A percentile compares a stretch with the other conserved stretches of the same genome.
These are phyloP conservation scores for Eupeodes corollae DNA, from an alignment of 1,140 invertebrate species.

Conservation along the genomic window DNA sequence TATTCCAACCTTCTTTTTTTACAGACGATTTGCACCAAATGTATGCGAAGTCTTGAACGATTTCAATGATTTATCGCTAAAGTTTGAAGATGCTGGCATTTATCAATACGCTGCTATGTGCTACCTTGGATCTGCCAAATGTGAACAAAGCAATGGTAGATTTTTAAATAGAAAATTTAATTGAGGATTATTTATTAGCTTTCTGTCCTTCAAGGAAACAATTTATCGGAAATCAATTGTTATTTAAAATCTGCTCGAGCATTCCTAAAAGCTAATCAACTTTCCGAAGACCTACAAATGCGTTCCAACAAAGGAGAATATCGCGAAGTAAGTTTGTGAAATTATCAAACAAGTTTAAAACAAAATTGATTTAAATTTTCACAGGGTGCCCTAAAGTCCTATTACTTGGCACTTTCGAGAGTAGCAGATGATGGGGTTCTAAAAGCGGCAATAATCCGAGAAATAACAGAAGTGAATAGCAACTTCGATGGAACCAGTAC, in stretches of 20 bases:
- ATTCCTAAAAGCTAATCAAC: slow-evolving; percentile 20
- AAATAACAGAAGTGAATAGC: slow-evolving; percentile 16
- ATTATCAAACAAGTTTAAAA: background rate
- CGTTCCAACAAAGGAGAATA: slow-evolving; percentile 17
- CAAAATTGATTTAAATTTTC: background rate
- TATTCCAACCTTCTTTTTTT: background rate
- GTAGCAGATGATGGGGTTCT: slow-evolving; percentile 23
- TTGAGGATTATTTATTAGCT: too few species aligned
- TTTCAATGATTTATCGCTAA: slow-evolving; percentile 25
- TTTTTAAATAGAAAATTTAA: too few species aligned
- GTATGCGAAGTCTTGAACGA: slow-evolving; percentile 28
- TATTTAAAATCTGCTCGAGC: slow-evolving; percentile 25
- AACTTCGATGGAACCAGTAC: slow-evolving; percentile 27
- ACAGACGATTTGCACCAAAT: slow-evolving; percentile 32
- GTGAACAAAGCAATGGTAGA: slow-evolving; percentile 24
- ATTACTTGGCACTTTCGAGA: slow-evolving; percentile 22
- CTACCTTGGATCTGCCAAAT: slow-evolving; percentile 31
- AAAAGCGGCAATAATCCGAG: slow-evolving; percentile 30
- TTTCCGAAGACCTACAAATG: slow-evolving; percentile 14
- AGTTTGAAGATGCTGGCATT: slow-evolving; percentile 30
- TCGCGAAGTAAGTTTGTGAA: slow-evolving; percentile 9
- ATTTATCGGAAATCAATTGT: slow-evolving; percentile 23
- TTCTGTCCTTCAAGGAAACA: too few species aligned
- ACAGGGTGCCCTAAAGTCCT: slow-evolving; percentile 25
- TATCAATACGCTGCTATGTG: slow-evolving; percentile 34